Evolutionary conservation across 2,113 vertebrate genomes (phyloP), one percentile per base, ranked within the genome.

Genomic region (Menidia beryllina): DNA sequence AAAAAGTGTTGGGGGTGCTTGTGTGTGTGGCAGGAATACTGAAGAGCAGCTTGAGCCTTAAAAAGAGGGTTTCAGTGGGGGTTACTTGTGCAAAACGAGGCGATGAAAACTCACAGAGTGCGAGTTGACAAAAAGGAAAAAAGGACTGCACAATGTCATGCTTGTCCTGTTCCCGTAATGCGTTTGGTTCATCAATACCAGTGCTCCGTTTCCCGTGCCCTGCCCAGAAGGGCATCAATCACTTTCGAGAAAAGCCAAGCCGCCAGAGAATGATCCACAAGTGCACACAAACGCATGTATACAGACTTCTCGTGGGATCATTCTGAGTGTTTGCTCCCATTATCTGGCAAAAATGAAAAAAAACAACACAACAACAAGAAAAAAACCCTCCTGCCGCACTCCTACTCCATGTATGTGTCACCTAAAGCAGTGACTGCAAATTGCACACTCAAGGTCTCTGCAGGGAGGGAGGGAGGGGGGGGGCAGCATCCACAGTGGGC

Each of bases 381-480:
- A n/a, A n/a, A n/a, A n/a, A n/a, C 39, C 21, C 1, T 47, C 58
- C 67, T 53, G 53, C 64, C 68, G 50, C 68, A 48, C 25, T 3
- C 21, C 17, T 14, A 24, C 27, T 41, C 11, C 30, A 14, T 23
- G 36, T 4, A 34, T 49, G 51, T 72, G 78, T 69, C 58, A 74
- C 61, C 2, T n/a, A 5, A 63, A 81, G 67, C 56, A 25, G 64
- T 47, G 67, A 30, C 61, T 24, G 59, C 23, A 64, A 69, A 79
- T 58, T 14, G 25, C 34, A 63, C 71, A 72, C 72, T 81, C 71
- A 83, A 79, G 76, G 69, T 74, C 74, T 83, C 57, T 72, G 74
- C 50, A 65, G 51, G 27, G 25, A 60, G 62, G 23, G 13, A 47
- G 58, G 51, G 27, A 21, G 57, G 62, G 23, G 13, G 50, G 58